Evolutionary conservation across 1,140 invertebrate species (phyloP), one percentile per base, ranked within the genome.

Genomic region (Saxidomus purpurata): DNA sequence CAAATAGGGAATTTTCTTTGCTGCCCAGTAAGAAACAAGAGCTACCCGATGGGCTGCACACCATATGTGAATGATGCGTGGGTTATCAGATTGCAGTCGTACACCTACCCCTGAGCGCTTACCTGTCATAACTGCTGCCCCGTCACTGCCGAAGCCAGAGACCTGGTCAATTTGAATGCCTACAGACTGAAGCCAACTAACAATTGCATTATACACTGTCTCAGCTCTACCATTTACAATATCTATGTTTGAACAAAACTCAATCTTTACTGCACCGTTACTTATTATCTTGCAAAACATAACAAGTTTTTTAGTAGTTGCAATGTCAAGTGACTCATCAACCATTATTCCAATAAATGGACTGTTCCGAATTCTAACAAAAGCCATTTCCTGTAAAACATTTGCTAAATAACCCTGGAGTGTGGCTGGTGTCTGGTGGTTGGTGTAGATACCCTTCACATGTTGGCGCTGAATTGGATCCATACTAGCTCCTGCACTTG

Each of bases 241-340:
- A 19, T 1, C 2, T 1, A 81, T 40, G 61, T 81, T 81, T 38
- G 25, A 3, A 81, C 49, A 59, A 38, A 59, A 59, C 17, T 81
- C 49, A 36, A 61, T 59, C 61, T 11, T 55, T 28, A 59, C 28
- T 28, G 25, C 8, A 19, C 47, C 17, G 40, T 81, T 19, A 38
- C 34, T 1, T 8, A 77, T 43, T 25, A 79, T 43, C 63, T 63
- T 77, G 59, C 25, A 49, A 28, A 61, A 87, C 52, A 87, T 47
- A 0, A 87, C 71, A 87, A 77, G 49, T 67, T 87, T 87, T 63
- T 87, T 87, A 22, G 15, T 40, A 17, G 28, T 79, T 22, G 85
- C 71, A 28, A 47, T 61, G 36, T 87, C 85, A 2, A 79, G 17
- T 8, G 31, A 31, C 36, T 87, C 85, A 47, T 87, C 74, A 28